These are phyloP conservation scores for Meganola albula DNA, from an alignment of 2,888 invertebrate genomes.

Conservation along the genomic window DNA sequence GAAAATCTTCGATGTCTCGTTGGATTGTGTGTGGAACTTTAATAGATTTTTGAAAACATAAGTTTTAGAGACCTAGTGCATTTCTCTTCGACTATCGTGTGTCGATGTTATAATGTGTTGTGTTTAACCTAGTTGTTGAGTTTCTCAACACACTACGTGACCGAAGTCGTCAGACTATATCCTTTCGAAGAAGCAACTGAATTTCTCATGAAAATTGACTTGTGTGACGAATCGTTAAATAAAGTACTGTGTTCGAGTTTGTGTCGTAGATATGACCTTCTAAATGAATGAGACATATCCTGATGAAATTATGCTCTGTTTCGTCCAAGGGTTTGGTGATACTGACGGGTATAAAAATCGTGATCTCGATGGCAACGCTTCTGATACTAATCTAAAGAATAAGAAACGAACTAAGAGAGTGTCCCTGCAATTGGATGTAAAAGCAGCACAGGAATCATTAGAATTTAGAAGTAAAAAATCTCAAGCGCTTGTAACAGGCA, in stretches of 20 bases:
- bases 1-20: constrained; percentile 13
- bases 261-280: constrained; percentile 50
- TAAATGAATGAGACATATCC: constrained; percentile 73
- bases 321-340: constrained; percentile 81
- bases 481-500: constrained; percentile 43
- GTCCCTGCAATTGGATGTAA: constrained; percentile 33
- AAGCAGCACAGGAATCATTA: constrained; percentile 27
- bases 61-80: constrained; percentile 12
- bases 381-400: constrained; percentile 45
- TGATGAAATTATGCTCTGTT: constrained; percentile 82
- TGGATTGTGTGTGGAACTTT: constrained; percentile 18
- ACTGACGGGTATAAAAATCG: constrained; percentile 50
- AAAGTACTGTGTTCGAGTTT: constrained; percentile 30
- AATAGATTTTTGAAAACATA: constrained; percentile 10
- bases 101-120: constrained; percentile 14
- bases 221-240: constrained; percentile 23
- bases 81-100: constrained; percentile 20
- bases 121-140: constrained; percentile 12
- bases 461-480: constrained; percentile 41
- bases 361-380: constrained; percentile 47
- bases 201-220: constrained; percentile 21
- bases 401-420: constrained; percentile 43
- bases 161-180: constrained; percentile 20
- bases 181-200: constrained; percentile 28
- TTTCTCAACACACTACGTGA: constrained; percentile 16